Conservation (phyloP, 2,113 vertebrate genomes). For the Albula goreensis region DNA sequence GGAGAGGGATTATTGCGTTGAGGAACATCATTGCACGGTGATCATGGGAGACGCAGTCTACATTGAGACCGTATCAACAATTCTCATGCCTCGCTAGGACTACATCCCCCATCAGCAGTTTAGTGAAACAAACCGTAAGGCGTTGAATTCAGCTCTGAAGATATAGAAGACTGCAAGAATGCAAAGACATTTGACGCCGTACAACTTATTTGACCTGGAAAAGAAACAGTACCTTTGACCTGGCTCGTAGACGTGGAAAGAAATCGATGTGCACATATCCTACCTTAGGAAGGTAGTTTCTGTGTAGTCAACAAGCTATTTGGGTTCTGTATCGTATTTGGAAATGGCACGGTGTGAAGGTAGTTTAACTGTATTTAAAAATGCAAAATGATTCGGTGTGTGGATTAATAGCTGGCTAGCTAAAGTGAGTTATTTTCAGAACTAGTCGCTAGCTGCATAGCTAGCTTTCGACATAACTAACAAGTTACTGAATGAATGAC, state of each 20-base stretch:
- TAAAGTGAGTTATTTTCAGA: neutral
- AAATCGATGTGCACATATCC: neutral
- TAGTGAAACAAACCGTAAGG: neutral
- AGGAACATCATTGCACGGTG: neutral
- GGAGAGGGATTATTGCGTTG: neutral
- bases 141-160: neutral
- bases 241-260: slow-evolving; percentile 10
- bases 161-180: neutral
- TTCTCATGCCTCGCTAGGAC: neutral
- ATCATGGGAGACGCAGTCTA: neutral
- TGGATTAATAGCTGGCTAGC: neutral
- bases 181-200: neutral
- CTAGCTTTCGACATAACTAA: neutral
- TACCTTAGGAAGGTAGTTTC: neutral
- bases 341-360: neutral
- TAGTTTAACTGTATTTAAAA: neutral
- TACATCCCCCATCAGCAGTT: neutral
- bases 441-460: neutral
- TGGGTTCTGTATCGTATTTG: neutral
- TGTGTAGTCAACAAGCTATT: neutral
- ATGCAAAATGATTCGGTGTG: neutral
- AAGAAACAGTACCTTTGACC: slow-evolving; percentile 6
- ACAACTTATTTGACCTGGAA: slow-evolving; percentile 13
- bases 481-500: neutral
- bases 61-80: neutral